Percentiles rank a stretch among this genome's conserved stretches.
These are phyloP conservation scores for Cynopterus sphinx DNA, from an alignment of 2,797 vertebrate species.

Conservation along the genomic window DNA sequence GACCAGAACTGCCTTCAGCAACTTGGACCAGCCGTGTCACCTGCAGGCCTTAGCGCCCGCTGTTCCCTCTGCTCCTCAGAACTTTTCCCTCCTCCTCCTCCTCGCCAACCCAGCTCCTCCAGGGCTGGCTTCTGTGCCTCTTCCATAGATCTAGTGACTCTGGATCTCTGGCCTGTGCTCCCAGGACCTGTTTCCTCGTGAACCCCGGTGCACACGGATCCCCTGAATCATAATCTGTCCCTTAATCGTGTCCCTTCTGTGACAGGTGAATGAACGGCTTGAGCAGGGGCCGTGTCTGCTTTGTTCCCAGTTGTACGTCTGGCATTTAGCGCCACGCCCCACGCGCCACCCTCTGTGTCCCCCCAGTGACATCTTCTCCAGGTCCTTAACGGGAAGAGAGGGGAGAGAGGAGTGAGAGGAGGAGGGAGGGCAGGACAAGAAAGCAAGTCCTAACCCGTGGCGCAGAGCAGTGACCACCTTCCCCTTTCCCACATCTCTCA, in stretches of 20 bases:
- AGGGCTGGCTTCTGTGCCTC: neutral
- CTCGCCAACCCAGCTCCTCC: too few relatives aligned
- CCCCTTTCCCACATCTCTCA: slow-evolving; percentile 77
- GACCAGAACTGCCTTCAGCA: neutral
- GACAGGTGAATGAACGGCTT: neutral
- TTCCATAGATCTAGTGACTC: neutral
- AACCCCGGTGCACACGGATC: neutral
- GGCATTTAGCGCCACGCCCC: accelerated
- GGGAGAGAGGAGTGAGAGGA: neutral
- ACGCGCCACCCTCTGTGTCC: neutral
- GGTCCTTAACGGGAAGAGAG: neutral
- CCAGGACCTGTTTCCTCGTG: neutral
- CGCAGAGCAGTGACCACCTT: slow-evolving; percentile 75
- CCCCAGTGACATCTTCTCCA: accelerated
- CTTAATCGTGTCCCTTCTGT: neutral
- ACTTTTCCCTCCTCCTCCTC: neutral
- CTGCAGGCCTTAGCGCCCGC: neutral
- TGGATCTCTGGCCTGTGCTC: neutral
- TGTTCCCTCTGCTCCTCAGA: neutral
- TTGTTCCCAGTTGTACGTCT: neutral
- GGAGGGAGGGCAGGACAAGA: slow-evolving; percentile 11
- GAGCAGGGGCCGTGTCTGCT: neutral
- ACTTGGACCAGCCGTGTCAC: neutral
- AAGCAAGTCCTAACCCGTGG: slow-evolving; percentile 51
- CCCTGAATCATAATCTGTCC: neutral